A percentile compares a stretch with the other conserved stretches of the same genome.
Conservation (phyloP, 2,797 vertebrate genomes). For the Orientallactaga sibirica region DNA sequence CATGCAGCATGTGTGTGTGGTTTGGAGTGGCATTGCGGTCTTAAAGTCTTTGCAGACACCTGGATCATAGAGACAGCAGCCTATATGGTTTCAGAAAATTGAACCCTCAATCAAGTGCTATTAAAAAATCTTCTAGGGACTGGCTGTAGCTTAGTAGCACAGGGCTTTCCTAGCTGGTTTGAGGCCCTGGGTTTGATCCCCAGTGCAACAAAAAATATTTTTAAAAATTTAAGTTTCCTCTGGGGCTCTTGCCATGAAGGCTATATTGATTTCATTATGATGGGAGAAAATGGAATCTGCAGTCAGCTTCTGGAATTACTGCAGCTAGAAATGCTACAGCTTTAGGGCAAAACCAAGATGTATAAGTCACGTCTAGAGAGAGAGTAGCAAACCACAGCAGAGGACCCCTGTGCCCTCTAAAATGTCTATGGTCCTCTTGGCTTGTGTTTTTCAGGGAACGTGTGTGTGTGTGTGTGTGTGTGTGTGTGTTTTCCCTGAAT, state of each 20-base stretch:
- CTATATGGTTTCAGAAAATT: constrained; percentile 14
- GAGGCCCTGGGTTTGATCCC: neutral
- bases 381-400: neutral
- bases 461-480: neutral
- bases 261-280: neutral
- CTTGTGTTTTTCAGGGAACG: neutral
- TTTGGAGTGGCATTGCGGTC: neutral
- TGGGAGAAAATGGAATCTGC: constrained; percentile 33
- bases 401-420: neutral
- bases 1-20: neutral
- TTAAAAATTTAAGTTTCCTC: constrained; percentile 3
- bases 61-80: neutral
- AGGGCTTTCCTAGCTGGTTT: neutral
- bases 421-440: neutral
- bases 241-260: neutral
- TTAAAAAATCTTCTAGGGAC: constrained; percentile 19
- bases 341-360: neutral
- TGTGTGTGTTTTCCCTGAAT: neutral
- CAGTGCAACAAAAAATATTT: neutral
- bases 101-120: constrained; percentile 25
- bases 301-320: constrained; percentile 36
- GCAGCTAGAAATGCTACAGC: neutral
- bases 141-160: neutral
- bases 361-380: neutral
- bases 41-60: constrained; percentile 1